Percentiles rank a stretch among this genome's conserved stretches.
These are phyloP conservation scores for Hoplostethus mediterraneus DNA, from an alignment of 2,797 vertebrate species.

Conservation along the genomic window DNA sequence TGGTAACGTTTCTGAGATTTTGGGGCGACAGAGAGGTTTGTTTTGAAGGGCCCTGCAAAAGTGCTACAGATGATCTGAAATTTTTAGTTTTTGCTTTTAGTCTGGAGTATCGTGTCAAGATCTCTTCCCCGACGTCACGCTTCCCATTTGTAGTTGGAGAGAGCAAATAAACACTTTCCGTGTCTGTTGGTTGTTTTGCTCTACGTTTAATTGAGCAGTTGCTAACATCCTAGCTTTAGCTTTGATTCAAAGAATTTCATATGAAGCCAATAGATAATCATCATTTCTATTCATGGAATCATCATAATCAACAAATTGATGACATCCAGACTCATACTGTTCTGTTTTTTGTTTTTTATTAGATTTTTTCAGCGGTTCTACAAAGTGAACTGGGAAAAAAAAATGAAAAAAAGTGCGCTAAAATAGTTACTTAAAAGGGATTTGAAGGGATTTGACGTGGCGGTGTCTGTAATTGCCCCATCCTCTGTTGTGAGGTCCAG, in stretches of 20 bases:
- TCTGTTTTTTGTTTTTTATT: constrained; percentile 19
- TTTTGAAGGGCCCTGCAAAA: constrained; percentile 74
- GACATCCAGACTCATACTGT: not conserved
- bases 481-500: constrained; percentile 74
- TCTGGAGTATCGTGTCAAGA: constrained; percentile 59
- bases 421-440: constrained; percentile 36
- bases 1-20: constrained; percentile 64
- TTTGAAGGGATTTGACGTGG: constrained; percentile 29
- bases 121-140: constrained; percentile 38
- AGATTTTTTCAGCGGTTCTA: not conserved
- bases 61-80: constrained; percentile 67
- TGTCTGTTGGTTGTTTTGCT: constrained; percentile 52
- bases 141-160: constrained; percentile 58
- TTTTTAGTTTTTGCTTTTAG: constrained; percentile 63
- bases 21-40: constrained; percentile 65
- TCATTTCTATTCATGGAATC: not conserved
- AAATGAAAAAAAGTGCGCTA: not conserved
- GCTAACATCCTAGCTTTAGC: constrained; percentile 36
- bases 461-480: constrained; percentile 68
- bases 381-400: not conserved
- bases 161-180: constrained; percentile 63
- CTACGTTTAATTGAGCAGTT: constrained; percentile 38
- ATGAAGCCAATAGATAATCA: constrained; percentile 25
- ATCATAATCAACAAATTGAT: constrained; percentile 12
- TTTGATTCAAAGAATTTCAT: constrained; percentile 38